Evolutionary conservation across 2,113 vertebrate species (phyloP).

Genomic region (Heliornis fulica): DNA sequence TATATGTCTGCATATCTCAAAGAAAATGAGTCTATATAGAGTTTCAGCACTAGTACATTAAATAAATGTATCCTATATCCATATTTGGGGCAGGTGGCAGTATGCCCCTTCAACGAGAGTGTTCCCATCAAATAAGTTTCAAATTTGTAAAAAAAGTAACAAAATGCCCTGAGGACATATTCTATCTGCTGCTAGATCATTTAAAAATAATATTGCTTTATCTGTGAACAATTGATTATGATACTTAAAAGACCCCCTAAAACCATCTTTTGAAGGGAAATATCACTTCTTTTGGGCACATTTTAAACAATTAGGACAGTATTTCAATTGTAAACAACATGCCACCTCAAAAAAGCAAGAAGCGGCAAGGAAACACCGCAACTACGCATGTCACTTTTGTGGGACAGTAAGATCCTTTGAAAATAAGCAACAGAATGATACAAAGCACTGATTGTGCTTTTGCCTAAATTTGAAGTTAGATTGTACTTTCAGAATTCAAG

Average conservation of each 20-base stretch:
- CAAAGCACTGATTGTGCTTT: rapidly evolving
- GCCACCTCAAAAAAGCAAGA: background rate
- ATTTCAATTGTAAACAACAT: background rate
- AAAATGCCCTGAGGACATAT: background rate
- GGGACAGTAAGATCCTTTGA: background rate
- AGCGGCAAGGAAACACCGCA: background rate
- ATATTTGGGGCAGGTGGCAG: rapidly evolving
- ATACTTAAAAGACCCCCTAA: background rate
- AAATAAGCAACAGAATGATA: background rate
- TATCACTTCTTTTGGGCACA: background rate
- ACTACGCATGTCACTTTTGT: background rate
- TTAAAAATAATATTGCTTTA: background rate
- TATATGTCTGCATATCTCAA: background rate
- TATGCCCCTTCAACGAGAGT: background rate
- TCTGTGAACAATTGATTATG: background rate
- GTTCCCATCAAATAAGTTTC: background rate
- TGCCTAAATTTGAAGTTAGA: background rate
- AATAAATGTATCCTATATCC: background rate
- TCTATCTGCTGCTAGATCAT: background rate
- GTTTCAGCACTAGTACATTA: background rate
- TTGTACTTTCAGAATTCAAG: background rate
- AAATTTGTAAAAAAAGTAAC: background rate
- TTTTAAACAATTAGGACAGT: background rate
- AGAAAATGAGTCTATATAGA: rapidly evolving
- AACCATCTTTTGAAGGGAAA: background rate